phyloP scores from a whole-genome alignment of 2,113 vertebrate genomes.

The Trichomycterus rosablanca region DNA sequence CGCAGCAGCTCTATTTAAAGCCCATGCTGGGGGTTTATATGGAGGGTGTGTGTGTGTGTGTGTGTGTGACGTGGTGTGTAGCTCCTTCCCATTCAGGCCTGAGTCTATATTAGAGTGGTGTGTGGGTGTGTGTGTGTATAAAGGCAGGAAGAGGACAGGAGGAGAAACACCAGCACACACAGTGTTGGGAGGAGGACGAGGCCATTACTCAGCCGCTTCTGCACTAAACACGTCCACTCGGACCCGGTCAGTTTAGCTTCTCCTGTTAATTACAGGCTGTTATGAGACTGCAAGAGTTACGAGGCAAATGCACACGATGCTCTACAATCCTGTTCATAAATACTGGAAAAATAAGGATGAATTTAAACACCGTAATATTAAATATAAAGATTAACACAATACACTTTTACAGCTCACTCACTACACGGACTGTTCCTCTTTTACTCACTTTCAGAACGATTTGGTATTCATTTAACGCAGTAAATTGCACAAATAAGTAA shows the following conservation, averaged over 20 bases:
- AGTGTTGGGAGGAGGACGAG: constrained; percentile 62
- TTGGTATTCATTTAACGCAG: too few species aligned
- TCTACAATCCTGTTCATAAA: too few species aligned
- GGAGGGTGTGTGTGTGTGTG: constrained; percentile 8
- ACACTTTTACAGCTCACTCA: too few species aligned
- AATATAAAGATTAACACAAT: too few species aligned
- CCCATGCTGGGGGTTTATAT: neutral
- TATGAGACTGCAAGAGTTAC: too few species aligned
- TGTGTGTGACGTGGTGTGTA: constrained; percentile 79
- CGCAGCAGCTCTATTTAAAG: constrained; percentile 6
- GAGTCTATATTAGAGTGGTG: constrained; percentile 98
- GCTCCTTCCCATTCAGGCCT: constrained; percentile 87
- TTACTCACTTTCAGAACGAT: too few species aligned
- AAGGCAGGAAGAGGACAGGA: constrained; percentile 84
- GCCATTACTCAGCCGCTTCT: neutral
- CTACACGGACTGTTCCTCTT: too few species aligned
- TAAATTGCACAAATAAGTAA: too few species aligned
- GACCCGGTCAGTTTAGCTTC: neutral
- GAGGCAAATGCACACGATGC: too few species aligned
- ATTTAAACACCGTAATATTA: too few species aligned
- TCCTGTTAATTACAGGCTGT: too few species aligned
- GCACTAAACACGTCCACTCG: neutral
- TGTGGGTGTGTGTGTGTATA: constrained; percentile 96
- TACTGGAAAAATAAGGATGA: too few species aligned
- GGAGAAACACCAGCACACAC: constrained; percentile 73